These are phyloP conservation scores for Syngnathus floridae DNA, from an alignment of 2,113 vertebrate genomes.

Conservation along the genomic window DNA sequence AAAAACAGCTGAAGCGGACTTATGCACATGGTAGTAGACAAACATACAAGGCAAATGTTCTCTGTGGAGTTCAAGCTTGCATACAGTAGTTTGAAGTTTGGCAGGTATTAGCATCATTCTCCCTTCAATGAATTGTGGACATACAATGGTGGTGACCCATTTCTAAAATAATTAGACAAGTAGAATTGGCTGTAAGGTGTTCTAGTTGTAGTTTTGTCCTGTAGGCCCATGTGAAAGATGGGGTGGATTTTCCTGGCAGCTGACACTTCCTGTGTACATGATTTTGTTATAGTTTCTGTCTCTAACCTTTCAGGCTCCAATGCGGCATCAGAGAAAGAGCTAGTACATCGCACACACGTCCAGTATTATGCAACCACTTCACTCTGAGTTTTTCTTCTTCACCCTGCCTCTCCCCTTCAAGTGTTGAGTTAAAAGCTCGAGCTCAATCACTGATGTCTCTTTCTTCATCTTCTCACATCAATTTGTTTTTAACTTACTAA, in stretches of 20 bases:
- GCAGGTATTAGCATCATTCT: neutral
- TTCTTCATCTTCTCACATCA: slow-evolving; percentile 14
- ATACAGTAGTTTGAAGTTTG: neutral
- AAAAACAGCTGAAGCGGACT: neutral
- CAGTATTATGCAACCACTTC: slow-evolving; percentile 53
- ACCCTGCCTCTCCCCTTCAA: slow-evolving; percentile 8
- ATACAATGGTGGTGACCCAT: slow-evolving; percentile 11
- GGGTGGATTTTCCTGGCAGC: slow-evolving; percentile 62
- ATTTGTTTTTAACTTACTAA: slow-evolving; percentile 5
- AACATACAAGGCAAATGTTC: neutral
- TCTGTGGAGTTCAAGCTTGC: neutral
- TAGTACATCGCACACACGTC: slow-evolving; percentile 28
- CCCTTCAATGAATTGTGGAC: neutral
- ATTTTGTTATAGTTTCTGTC: slow-evolving; percentile 50
- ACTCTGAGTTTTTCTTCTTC: slow-evolving; percentile 24
- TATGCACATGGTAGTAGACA: neutral
- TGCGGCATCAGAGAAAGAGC: slow-evolving; percentile 44
- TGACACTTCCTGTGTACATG: slow-evolving; percentile 65
- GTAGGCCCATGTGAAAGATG: slow-evolving; percentile 46
- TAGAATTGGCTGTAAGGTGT: slow-evolving; percentile 38
- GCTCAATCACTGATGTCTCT: slow-evolving; percentile 16
- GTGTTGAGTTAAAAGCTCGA: slow-evolving; percentile 23
- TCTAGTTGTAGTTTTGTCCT: slow-evolving; percentile 46
- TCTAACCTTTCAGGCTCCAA: slow-evolving; percentile 48
- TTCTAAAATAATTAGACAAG: slow-evolving; percentile 49